These are phyloP conservation scores for Anser cygnoides DNA, from an alignment of 2,113 vertebrate genomes.

Conservation along the genomic window DNA sequence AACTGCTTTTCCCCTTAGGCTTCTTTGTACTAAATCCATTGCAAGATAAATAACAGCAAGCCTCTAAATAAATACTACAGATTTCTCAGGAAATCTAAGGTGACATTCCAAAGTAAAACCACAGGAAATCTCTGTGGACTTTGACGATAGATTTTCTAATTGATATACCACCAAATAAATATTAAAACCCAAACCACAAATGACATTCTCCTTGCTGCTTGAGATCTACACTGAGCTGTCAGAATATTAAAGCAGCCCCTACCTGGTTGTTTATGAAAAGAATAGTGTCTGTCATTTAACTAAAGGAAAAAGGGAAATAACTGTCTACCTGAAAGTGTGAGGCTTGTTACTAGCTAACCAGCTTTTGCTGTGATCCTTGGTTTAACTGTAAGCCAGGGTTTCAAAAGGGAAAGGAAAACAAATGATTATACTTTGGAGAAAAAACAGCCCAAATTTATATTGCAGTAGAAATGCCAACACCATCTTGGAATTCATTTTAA, in stretches of 20 bases:
- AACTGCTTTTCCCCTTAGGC: neutral
- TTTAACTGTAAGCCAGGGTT: neutral
- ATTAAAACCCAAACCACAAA: conserved; percentile 28
- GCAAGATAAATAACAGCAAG: neutral
- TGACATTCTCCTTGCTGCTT: neutral
- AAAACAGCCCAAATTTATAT: neutral
- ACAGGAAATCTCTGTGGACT: conserved; percentile 14
- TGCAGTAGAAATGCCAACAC: neutral
- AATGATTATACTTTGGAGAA: neutral
- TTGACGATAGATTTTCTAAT: conserved; percentile 17
- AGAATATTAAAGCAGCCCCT: neutral
- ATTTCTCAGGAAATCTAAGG: conserved; percentile 16
- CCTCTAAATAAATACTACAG: neutral
- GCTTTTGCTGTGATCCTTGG: accelerated
- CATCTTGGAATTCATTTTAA: conserved; percentile 2
- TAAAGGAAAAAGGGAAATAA: neutral
- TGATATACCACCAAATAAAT: neutral
- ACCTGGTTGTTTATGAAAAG: neutral
- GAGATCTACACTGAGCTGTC: neutral
- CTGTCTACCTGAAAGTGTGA: neutral
- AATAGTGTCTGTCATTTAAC: neutral
- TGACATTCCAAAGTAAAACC: neutral
- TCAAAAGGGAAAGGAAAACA: neutral
- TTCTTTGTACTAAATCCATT: neutral
- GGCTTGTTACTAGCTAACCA: neutral